Percentiles rank a stretch among this genome's conserved stretches.
Evolutionary conservation across 2,888 invertebrate genomes (phyloP).

Genomic region (Tenodera sinensis): DNA sequence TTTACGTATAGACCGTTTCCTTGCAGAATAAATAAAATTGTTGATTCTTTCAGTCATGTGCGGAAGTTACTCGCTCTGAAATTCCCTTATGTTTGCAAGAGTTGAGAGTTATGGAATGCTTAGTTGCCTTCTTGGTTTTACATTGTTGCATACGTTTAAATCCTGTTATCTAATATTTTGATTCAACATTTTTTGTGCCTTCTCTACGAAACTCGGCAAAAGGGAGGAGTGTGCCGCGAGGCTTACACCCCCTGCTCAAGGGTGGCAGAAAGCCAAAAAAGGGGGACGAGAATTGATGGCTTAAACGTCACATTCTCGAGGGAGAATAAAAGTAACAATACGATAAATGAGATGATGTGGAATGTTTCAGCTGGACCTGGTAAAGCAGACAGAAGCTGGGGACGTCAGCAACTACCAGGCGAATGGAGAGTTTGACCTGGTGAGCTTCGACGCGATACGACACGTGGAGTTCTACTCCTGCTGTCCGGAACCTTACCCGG

Average conservation of each 20-base stretch:
- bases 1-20: too few species aligned
- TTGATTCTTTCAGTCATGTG: too few species aligned
- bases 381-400: constrained; percentile 73
- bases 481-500: constrained; percentile 78
- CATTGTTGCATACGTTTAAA: not conserved
- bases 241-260: not conserved
- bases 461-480: constrained; percentile 75
- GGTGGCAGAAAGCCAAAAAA: not conserved
- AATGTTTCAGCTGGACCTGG: constrained; percentile 61
- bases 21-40: too few species aligned
- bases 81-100: too few species aligned
- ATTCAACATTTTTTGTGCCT: not conserved
- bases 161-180: not conserved
- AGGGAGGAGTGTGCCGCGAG: not conserved
- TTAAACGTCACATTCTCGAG: not conserved
- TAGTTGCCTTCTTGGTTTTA: too few species aligned
- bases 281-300: not conserved
- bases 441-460: constrained; percentile 69
- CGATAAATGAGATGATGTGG: not conserved
- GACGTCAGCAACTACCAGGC: constrained; percentile 86
- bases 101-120: too few species aligned
- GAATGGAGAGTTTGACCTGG: constrained; percentile 86
- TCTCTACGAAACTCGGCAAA: not conserved
- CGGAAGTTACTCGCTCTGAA: too few species aligned
- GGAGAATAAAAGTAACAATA: not conserved